Evolutionary conservation across 2,797 vertebrate species (phyloP).

Genomic region (Lacerta agilis): DNA sequence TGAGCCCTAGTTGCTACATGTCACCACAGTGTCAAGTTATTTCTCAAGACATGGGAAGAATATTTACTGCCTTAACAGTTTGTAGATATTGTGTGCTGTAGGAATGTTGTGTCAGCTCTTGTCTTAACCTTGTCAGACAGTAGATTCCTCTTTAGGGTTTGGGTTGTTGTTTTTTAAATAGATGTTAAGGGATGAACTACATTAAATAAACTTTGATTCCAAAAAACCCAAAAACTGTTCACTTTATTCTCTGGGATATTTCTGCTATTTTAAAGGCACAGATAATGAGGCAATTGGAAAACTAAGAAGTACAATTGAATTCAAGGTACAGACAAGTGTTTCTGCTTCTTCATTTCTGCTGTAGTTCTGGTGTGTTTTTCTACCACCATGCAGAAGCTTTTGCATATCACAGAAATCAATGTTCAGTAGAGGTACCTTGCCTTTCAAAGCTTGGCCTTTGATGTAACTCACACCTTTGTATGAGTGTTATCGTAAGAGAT

Average conservation of each 20-base stretch:
- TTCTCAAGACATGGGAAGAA: slow-evolving; percentile 64
- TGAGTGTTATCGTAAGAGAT: background rate
- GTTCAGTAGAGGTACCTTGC: slow-evolving; percentile 25
- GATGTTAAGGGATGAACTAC: slow-evolving; percentile 19
- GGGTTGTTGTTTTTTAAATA: slow-evolving; percentile 33
- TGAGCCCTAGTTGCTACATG: slow-evolving; percentile 68
- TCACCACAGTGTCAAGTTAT: slow-evolving; percentile 68
- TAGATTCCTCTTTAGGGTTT: slow-evolving; percentile 21
- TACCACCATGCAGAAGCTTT: slow-evolving; percentile 19
- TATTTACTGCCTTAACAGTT: slow-evolving; percentile 64
- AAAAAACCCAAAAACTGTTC: slow-evolving; percentile 17
- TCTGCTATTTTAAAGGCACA: background rate
- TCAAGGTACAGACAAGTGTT: background rate
- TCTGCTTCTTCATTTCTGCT: slow-evolving; percentile 5
- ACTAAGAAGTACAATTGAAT: background rate
- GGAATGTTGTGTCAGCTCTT: slow-evolving; percentile 46
- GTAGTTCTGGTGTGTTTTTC: background rate
- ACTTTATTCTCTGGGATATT: slow-evolving; percentile 4
- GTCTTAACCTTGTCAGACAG: slow-evolving; percentile 44
- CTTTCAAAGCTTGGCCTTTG: slow-evolving; percentile 27
- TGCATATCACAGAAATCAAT: background rate
- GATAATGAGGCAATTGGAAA: slow-evolving; percentile 1
- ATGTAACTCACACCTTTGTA: background rate
- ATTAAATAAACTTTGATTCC: slow-evolving; percentile 59
- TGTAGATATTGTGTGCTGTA: slow-evolving; percentile 47